Evolutionary conservation across 1,140 invertebrate species (phyloP), one percentile per base, ranked within the genome.

Genomic region (Drosophila sproati): DNA sequence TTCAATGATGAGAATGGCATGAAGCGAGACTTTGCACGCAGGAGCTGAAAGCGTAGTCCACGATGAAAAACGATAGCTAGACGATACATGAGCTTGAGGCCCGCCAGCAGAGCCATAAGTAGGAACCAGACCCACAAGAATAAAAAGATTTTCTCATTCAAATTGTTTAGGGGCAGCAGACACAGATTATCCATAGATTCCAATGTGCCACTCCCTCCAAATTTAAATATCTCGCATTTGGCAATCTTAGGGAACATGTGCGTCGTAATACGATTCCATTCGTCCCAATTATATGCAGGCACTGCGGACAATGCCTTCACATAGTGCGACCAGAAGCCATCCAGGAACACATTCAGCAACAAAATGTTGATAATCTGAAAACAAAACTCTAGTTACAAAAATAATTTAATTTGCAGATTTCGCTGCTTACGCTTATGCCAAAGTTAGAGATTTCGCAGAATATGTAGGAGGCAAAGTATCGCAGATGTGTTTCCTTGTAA

Each of bases 111-210:
- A 8, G 95, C 93, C 37, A 97, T 92, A 31, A 96, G 88, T 39
- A 96, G 94, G 56, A 97, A 95, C 97, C 97, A 98, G 89, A 97
- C 95, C 96, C 96, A 97, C 0, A 97, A 88, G 54, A 97, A 95
- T 7, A 96, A 93, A 79, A 96, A 97, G 54, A 97, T 95, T 88
- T 97, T 97, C 82, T 97, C 96, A 89, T 97, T 96, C 10, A 97
- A 93, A 68, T 96, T 95, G 81, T 97, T 97, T 6, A 97, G 80
- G 0, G 96, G 95, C 51, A 97, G 91, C 4, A 97, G 94, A 78
- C 96, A 97, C 0, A 97, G 92, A 6, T 94, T 94, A 75, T 97
- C 96, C 67, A 94, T 93, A 0, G 93, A 88, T 80, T 95, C 94
- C 12, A 94, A 88, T 0, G 93, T 92, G 4, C 96, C 96, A 7